Conservation (phyloP, 2,888 invertebrate genomes). For the Caenorhabditis panamensis region DNA sequence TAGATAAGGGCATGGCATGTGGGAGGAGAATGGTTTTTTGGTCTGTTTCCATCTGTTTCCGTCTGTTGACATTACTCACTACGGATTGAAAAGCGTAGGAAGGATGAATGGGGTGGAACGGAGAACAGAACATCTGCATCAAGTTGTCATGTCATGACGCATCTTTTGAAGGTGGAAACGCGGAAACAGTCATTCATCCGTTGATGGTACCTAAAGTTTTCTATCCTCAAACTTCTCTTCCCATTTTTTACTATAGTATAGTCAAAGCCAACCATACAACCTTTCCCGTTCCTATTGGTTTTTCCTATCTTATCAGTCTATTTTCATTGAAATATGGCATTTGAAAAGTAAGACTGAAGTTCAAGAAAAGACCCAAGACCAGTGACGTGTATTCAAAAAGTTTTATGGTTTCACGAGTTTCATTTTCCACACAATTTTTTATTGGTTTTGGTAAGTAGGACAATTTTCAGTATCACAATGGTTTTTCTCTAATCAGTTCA, state of each 20-base stretch:
- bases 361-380: slow-evolving; percentile 2
- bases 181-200: no score
- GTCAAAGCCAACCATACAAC: no score
- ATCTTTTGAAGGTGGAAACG: slow-evolving; percentile 13
- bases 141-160: slow-evolving; percentile 9
- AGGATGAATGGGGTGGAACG: slow-evolving; percentile 14
- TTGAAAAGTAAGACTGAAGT: background rate
- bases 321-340: no score
- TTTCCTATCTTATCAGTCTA: no score
- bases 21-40: slow-evolving; percentile 17
- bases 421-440: background rate
- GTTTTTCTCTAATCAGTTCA: no score
- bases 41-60: background rate
- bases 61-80: slow-evolving; percentile 34
- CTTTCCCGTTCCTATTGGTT: no score
- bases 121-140: slow-evolving; percentile 27
- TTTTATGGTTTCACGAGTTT: background rate
- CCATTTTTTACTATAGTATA: no score
- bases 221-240: no score
- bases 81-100: background rate
- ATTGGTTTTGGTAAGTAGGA: background rate
- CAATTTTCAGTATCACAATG: no score
- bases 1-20: slow-evolving; percentile 39
- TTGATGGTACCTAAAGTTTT: no score
- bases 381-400: background rate